Conservation (phyloP, 2,888 invertebrate genomes). For the Heliconius charithonia region DNA sequence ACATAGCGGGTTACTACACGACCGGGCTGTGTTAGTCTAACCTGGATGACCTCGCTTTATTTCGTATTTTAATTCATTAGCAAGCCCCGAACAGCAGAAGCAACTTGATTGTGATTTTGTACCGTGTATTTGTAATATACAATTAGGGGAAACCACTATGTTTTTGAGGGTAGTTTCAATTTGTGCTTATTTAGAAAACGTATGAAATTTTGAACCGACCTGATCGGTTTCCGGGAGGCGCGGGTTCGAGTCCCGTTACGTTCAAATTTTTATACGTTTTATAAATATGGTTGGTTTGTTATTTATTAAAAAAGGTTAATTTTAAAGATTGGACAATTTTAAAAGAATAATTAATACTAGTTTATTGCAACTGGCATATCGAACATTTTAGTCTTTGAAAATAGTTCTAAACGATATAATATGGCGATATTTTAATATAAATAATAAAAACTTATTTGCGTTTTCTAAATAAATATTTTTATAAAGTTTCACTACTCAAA, state of each 20-base stretch:
- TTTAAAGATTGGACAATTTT: too few species aligned
- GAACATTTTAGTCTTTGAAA: too few species aligned
- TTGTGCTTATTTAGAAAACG: too few species aligned
- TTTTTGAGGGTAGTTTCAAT: conserved; percentile 5
- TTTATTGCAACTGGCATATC: too few species aligned
- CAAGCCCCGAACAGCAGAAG: conserved; percentile 38
- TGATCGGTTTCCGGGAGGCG: too few species aligned
- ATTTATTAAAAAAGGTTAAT: neutral
- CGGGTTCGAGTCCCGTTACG: too few species aligned
- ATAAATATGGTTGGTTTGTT: too few species aligned
- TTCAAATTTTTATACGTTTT: too few species aligned
- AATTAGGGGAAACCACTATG: conserved; percentile 11
- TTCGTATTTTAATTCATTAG: conserved; percentile 49
- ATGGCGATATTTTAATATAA: neutral
- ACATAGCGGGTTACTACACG: conserved; percentile 47
- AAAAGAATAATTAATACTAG: too few species aligned
- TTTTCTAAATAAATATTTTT: neutral
- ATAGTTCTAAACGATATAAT: too few species aligned
- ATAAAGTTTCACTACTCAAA: neutral
- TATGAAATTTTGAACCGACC: too few species aligned
- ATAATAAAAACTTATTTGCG: neutral
- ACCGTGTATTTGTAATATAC: conserved; percentile 31
- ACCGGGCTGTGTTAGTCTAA: conserved; percentile 47
- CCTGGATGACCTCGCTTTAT: conserved; percentile 47
- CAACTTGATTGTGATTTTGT: conserved; percentile 40